Conservation (phyloP, 2,888 invertebrate genomes). For the Phaedon cochleariae region DNA sequence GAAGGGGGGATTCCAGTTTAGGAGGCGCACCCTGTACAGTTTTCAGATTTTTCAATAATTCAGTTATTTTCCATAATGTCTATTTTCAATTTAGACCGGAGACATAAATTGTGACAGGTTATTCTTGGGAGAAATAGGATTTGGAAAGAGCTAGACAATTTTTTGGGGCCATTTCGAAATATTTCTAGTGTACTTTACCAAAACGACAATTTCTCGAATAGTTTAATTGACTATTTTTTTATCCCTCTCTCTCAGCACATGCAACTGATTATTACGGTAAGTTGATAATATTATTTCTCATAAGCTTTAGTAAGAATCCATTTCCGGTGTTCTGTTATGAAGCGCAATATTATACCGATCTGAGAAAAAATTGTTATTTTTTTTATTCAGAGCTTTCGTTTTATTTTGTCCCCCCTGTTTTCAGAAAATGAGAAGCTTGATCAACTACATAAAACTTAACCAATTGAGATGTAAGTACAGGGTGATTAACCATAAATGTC, state of each 20-base stretch:
- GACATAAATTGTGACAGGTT: too few relatives aligned
- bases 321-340: background rate
- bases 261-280: slow-evolving; percentile 99
- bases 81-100: too few relatives aligned
- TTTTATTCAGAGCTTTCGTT: too few relatives aligned
- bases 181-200: slow-evolving; percentile 19
- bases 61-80: too few relatives aligned
- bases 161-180: background rate
- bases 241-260: slow-evolving; percentile 77
- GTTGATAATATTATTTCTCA: slow-evolving; percentile 66
- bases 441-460: too few relatives aligned
- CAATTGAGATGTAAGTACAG: too few relatives aligned
- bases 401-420: too few relatives aligned
- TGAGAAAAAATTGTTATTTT: background rate
- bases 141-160: background rate
- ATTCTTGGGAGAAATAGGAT: background rate
- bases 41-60: too few relatives aligned
- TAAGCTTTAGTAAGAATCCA: slow-evolving; percentile 17
- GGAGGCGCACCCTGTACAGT: too few relatives aligned
- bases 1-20: too few relatives aligned
- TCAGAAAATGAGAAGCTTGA: too few relatives aligned
- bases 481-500: too few relatives aligned
- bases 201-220: background rate
- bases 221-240: slow-evolving; percentile 54
- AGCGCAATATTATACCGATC: background rate